Percentiles rank a stretch among this genome's conserved stretches.
Conservation (phyloP, 2,113 vertebrate species). For the Tragulus kanchil region DNA sequence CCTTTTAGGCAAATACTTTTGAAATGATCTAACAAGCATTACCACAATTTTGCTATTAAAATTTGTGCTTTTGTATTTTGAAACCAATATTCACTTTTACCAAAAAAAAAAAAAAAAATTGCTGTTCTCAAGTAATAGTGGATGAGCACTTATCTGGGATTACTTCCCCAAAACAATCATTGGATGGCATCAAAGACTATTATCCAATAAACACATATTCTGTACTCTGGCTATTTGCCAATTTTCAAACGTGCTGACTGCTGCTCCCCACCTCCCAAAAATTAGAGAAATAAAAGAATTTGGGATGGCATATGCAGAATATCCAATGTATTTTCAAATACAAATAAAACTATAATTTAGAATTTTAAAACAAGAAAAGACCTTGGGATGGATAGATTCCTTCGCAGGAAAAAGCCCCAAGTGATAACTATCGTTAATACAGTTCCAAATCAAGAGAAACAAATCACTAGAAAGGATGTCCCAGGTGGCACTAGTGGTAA, state of each 20-base stretch:
- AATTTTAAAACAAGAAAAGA: too few species aligned
- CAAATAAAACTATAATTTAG: too few species aligned
- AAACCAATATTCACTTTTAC: slow-evolving; percentile 23
- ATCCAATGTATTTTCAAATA: too few species aligned
- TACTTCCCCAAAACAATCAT: slow-evolving; percentile 6
- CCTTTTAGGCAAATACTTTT: slow-evolving; percentile 13
- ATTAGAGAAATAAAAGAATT: background rate
- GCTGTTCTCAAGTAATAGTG: background rate
- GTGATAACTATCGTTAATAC: background rate
- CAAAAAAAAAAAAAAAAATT: background rate
- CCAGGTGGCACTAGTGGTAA: background rate
- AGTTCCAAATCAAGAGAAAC: background rate
- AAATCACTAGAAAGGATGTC: background rate
- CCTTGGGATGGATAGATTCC: background rate
- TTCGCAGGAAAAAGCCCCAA: background rate
- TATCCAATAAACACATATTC: background rate
- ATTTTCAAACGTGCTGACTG: slow-evolving; percentile 24
- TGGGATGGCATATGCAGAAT: background rate
- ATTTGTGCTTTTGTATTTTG: background rate
- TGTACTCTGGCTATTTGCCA: background rate
- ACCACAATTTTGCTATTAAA: slow-evolving; percentile 6
- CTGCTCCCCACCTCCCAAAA: background rate
- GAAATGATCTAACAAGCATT: slow-evolving; percentile 20
- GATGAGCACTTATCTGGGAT: background rate
- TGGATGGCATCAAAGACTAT: background rate